Percentiles rank a stretch among this genome's conserved stretches.
Evolutionary conservation across 2,797 vertebrate genomes (phyloP).

Genomic region (Xerus rutilus): DNA sequence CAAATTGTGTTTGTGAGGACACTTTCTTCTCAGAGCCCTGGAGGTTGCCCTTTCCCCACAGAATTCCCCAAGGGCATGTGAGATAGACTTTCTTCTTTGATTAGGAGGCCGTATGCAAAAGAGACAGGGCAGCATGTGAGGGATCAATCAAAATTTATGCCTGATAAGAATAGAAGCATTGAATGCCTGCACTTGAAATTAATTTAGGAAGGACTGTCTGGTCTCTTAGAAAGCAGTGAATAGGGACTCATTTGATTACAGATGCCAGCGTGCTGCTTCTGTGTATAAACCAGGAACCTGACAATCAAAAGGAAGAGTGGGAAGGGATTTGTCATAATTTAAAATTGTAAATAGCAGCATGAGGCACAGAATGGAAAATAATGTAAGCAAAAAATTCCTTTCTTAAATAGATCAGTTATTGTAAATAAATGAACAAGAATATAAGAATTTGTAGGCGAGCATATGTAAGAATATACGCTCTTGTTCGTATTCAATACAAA

Average conservation of each 20-base stretch:
- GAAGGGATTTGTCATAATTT: conserved; percentile 73
- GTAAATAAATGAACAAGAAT: conserved; percentile 61
- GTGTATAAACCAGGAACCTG: conserved; percentile 74
- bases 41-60: neutral
- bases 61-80: neutral
- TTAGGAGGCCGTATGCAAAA: conserved; percentile 45
- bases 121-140: neutral
- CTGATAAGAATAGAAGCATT: conserved; percentile 13
- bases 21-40: conserved; percentile 21
- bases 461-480: conserved; percentile 23
- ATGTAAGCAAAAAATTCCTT: conserved; percentile 44
- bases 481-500: conserved; percentile 27
- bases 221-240: conserved; percentile 57
- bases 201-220: conserved; percentile 75
- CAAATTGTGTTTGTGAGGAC: neutral
- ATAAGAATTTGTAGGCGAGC: neutral
- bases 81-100: neutral
- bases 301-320: conserved; percentile 69
- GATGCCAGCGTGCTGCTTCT: conserved; percentile 62
- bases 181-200: conserved; percentile 54
- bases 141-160: conserved; percentile 59
- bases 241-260: conserved; percentile 79
- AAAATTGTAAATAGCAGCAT: conserved; percentile 62
- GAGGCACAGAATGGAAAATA: conserved; percentile 57
- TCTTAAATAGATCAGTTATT: conserved; percentile 54